A percentile compares a stretch with the other conserved stretches of the same genome.
Evolutionary conservation across 2,888 invertebrate species (phyloP).

Genomic region (Melieria omissa): DNA sequence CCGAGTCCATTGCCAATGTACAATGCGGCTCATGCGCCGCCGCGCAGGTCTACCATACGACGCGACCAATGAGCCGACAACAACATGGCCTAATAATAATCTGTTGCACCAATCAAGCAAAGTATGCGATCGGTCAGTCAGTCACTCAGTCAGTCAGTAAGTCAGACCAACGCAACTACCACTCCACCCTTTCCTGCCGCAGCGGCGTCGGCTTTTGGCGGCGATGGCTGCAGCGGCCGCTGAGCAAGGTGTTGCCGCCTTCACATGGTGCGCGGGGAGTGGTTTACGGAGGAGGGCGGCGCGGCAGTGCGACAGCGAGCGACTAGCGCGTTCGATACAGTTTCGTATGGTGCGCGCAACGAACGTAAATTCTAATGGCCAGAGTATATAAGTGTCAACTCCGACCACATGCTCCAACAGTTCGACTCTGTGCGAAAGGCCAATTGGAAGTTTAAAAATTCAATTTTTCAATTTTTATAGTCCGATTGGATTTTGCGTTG

Average conservation of each 20-base stretch:
- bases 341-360: not conserved
- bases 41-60: slow-evolving; percentile 21
- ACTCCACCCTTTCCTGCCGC: slow-evolving; percentile 32
- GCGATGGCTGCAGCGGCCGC: slow-evolving; percentile 12
- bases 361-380: slow-evolving; percentile 47
- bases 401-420: slow-evolving; percentile 57
- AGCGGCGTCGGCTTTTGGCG: slow-evolving; percentile 21
- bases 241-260: slow-evolving; percentile 26
- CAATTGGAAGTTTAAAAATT: slow-evolving; percentile 67
- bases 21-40: slow-evolving; percentile 18
- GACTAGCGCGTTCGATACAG: slow-evolving; percentile 1
- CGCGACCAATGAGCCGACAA: slow-evolving; percentile 44
- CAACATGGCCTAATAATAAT: slow-evolving; percentile 46
- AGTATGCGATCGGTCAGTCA: slow-evolving; percentile 59
- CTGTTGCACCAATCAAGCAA: slow-evolving; percentile 60
- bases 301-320: slow-evolving; percentile 29
- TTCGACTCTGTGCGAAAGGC: slow-evolving; percentile 62
- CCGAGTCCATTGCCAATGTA: slow-evolving; percentile 56
- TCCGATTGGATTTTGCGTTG: slow-evolving; percentile 59
- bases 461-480: slow-evolving; percentile 57
- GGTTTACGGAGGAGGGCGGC: slow-evolving; percentile 12
- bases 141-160: slow-evolving; percentile 30
- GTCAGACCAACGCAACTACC: slow-evolving; percentile 19
- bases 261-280: slow-evolving; percentile 34
- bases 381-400: slow-evolving; percentile 63